A percentile compares a stretch with the other conserved stretches of the same genome.
phyloP scores from a whole-genome alignment of 35 echinoderm and acorn worm species.

The Lytechinus pictus region DNA sequence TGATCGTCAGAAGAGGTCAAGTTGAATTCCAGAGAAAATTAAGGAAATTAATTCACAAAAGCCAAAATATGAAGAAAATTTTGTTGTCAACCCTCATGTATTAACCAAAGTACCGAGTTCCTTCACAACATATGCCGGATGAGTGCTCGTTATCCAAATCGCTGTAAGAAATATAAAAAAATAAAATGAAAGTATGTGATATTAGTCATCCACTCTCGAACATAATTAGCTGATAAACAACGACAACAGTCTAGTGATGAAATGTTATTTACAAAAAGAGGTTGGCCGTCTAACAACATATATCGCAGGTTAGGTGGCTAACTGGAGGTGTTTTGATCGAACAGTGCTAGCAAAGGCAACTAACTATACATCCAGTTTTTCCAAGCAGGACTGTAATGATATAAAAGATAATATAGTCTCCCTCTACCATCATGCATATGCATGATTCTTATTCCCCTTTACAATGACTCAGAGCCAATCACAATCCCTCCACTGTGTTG shows the following conservation, averaged over 20 bases:
- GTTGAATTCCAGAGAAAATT: not conserved
- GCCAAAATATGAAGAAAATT: not conserved
- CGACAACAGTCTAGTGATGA: conserved; percentile 15
- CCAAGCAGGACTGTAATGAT: not conserved
- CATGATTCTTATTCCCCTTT: not conserved
- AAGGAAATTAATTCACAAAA: conserved; percentile 16
- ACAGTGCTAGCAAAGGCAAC: not conserved
- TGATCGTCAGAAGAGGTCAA: not conserved
- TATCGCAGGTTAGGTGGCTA: not conserved
- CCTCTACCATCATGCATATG: conserved; percentile 15
- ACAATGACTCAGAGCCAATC: conserved; percentile 43
- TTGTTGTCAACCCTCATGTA: not conserved
- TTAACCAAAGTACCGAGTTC: conserved; percentile 19
- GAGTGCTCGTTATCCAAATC: not conserved
- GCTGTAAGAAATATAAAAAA: conserved; percentile 9
- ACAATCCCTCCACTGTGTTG: not conserved
- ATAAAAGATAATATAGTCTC: conserved; percentile 29
- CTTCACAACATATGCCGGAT: not conserved
- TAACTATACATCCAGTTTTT: not conserved
- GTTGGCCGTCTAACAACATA: not conserved
- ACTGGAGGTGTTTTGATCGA: not conserved
- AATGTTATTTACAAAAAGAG: conserved; percentile 43
- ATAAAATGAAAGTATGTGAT: not conserved
- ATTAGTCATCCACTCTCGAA: conserved; percentile 46
- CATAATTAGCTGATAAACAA: conserved; percentile 52